A percentile compares a stretch with the other conserved stretches of the same genome.
phyloP scores from a whole-genome alignment of 2,113 vertebrate genomes.

The Gallinago media region DNA sequence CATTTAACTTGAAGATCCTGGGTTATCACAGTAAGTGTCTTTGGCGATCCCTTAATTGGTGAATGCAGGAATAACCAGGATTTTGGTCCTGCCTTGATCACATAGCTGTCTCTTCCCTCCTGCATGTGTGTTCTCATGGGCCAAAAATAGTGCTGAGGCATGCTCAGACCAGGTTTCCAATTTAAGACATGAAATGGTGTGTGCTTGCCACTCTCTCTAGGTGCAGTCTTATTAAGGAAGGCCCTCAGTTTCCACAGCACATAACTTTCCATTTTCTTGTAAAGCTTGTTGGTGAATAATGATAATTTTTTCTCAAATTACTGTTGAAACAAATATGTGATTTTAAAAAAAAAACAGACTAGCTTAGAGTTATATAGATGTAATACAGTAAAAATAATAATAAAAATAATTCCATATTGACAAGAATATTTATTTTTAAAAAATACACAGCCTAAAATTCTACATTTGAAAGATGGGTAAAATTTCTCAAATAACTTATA shows the following conservation, averaged over 20 bases:
- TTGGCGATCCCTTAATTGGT: not conserved
- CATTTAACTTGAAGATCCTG: not conserved
- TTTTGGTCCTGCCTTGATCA: not conserved
- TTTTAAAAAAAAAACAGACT: not conserved
- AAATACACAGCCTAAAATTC: not conserved
- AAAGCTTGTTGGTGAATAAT: not conserved
- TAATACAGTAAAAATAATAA: not conserved
- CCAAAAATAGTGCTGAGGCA: not conserved
- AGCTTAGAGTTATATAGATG: not conserved
- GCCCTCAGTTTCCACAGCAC: conserved; percentile 9
- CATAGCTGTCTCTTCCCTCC: not conserved
- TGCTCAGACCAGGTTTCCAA: not conserved
- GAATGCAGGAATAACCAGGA: not conserved
- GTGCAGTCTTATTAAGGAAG: not conserved
- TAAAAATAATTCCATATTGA: not conserved
- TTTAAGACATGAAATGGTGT: not conserved
- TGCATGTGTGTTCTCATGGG: not conserved
- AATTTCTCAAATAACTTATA: not conserved
- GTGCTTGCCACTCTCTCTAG: not conserved
- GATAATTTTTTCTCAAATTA: not conserved
- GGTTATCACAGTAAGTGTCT: not conserved
- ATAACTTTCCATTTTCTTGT: not conserved
- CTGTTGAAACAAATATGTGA: not conserved
- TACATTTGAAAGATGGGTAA: not conserved
- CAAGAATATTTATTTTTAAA: not conserved